These are phyloP conservation scores for Mus pahari DNA, from an alignment of 2,113 vertebrate species.

Conservation along the genomic window DNA sequence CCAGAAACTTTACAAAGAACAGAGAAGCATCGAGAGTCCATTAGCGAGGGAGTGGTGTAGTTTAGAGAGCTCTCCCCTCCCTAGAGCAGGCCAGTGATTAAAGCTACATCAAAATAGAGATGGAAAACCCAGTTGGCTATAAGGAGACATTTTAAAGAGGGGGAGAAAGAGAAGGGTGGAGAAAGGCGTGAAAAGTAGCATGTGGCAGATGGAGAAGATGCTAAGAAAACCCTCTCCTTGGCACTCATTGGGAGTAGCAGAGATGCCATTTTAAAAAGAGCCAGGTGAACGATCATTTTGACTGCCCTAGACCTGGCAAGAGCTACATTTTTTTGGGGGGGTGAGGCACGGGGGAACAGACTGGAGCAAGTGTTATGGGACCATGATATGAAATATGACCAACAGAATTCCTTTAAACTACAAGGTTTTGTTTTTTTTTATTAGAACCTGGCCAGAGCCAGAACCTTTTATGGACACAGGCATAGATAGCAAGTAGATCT, in stretches of 20 bases:
- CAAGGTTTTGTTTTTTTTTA: background rate
- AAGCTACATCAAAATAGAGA: background rate
- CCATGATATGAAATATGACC: background rate
- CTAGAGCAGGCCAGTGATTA: background rate
- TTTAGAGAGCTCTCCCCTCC: background rate
- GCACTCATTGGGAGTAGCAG: background rate
- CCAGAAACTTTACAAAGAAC: background rate
- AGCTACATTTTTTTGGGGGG: background rate
- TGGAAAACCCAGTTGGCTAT: background rate
- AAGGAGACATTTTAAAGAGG: background rate
- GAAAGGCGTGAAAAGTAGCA: background rate
- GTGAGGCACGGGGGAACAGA: too few relatives aligned
- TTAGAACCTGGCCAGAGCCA: background rate
- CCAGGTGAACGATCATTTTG: background rate
- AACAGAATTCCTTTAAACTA: background rate
- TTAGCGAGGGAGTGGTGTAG: background rate
- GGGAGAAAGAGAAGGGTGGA: background rate
- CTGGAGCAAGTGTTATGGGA: background rate
- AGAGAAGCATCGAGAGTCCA: background rate
- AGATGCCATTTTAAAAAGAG: background rate
- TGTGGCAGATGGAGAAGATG: background rate
- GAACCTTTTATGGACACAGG: background rate
- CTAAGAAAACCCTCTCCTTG: background rate
- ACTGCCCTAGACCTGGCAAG: too few relatives aligned
- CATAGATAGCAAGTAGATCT: background rate